Percentiles rank a stretch among this genome's conserved stretches.
phyloP scores from a whole-genome alignment of 37 sponge, comb jelly and placozoan genomes.

The Theonella swinhoei region DNA sequence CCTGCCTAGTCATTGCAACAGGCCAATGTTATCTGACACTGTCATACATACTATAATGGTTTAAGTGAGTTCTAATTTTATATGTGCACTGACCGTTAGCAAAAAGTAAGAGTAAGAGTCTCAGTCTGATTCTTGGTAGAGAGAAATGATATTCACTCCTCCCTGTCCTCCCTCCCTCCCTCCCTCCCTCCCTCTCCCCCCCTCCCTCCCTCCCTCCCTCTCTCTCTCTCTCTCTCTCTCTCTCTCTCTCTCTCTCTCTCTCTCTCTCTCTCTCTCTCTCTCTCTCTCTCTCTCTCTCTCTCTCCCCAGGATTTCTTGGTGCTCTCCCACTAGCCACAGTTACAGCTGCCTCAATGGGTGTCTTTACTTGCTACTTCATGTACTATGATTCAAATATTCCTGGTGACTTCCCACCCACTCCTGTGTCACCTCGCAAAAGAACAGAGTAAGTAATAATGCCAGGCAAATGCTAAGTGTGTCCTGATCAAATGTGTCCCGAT shows the following conservation, averaged over 20 bases:
- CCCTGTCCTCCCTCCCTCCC: background rate
- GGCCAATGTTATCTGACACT: too few relatives aligned
- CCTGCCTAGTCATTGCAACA: too few relatives aligned
- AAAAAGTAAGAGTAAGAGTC: too few relatives aligned
- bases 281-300: background rate
- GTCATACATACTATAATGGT: too few relatives aligned
- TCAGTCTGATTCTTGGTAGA: background rate
- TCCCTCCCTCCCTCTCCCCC: background rate
- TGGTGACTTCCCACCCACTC: too few relatives aligned
- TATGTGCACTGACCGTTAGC: too few relatives aligned
- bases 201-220: background rate
- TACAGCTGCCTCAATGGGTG: constrained; percentile 5
- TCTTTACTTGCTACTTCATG: constrained; percentile 48
- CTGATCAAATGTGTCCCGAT: too few relatives aligned
- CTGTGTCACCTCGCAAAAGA: too few relatives aligned
- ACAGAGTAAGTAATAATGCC: too few relatives aligned
- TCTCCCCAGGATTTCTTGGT: constrained; percentile 26
- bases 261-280: background rate
- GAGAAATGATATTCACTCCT: background rate
- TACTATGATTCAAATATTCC: constrained; percentile 67
- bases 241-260: background rate
- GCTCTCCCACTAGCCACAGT: constrained; percentile 30
- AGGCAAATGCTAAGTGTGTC: too few relatives aligned
- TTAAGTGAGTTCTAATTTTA: too few relatives aligned
- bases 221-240: constrained; percentile 7